These are phyloP conservation scores for Micropoecilia bifurca DNA, from an alignment of 2,797 vertebrate species.

Conservation along the genomic window DNA sequence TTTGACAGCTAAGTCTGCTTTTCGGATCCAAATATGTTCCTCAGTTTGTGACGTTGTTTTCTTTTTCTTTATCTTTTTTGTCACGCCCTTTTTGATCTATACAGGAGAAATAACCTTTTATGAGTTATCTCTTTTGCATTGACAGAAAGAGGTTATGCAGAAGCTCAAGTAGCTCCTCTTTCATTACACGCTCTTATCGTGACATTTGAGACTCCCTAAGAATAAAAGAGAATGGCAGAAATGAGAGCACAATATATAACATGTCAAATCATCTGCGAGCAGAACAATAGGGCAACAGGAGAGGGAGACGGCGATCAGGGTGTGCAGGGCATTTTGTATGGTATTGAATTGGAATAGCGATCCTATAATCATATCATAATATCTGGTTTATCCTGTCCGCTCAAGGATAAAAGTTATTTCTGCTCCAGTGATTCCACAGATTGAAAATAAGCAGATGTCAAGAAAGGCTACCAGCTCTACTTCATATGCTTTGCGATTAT, in stretches of 20 bases:
- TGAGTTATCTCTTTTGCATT: neutral
- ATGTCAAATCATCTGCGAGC: conserved; percentile 54
- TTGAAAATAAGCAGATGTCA: conserved; percentile 67
- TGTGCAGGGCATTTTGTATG: conserved; percentile 39
- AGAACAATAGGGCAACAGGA: conserved; percentile 47
- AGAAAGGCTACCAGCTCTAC: conserved; percentile 53
- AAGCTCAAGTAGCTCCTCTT: conserved; percentile 29
- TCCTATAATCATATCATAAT: conserved; percentile 72
- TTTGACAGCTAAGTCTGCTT: neutral
- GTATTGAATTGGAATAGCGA: conserved; percentile 57
- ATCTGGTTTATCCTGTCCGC: conserved; percentile 64
- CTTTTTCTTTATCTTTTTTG: neutral
- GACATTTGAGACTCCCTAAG: conserved; percentile 52
- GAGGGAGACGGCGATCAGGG: conserved; percentile 40
- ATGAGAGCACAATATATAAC: conserved; percentile 63
- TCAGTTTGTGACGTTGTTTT: neutral
- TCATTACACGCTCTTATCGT: conserved; percentile 34
- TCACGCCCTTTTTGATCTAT: neutral
- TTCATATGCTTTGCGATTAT: conserved; percentile 48
- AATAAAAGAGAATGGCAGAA: conserved; percentile 33
- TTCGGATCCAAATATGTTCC: neutral
- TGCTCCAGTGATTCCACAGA: conserved; percentile 54
- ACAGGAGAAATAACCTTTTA: conserved; percentile 6
- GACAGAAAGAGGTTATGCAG: conserved; percentile 15
- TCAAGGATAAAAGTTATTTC: conserved; percentile 67